Base-by-base conservation (phyloP, 2,113 vertebrate genomes). In the Hylia prasina region DNA sequence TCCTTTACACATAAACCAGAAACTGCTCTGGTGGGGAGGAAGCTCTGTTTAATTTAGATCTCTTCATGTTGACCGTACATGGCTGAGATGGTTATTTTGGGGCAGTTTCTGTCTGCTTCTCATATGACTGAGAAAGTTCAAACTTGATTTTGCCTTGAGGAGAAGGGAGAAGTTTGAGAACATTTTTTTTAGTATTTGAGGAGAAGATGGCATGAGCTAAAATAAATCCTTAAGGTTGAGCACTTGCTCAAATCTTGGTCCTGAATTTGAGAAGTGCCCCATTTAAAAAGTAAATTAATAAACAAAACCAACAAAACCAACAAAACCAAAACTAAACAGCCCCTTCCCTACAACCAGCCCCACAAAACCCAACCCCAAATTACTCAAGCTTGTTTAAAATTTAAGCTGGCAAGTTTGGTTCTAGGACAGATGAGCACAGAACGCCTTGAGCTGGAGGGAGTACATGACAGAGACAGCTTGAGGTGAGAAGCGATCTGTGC, bases 1-100 rank as follows among this genome's bases (percentile, higher is more conserved):
- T 83, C 27, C 84, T 82, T 78, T 90, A 51, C 68, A 40, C 53
- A 27, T 90, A 54, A 25, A 78, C 31, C 82, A 95, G 93, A 93
- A 92, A 37, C 47, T 73, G 51, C 47, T 89, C 10, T 77, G 39
- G 39, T 89, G 65, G 66, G 76, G 64, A 93, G 69, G 57, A 94
- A 91, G 82, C 61, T 90, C 45, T 96, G 0, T 94, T 87, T 92
- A 72, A 63, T 50, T 88, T n/a, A 60, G 48, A 83, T 63, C 20
- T 85, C 54, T 82, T 88, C 24, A 3, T 28, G n/a, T 77, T 85
- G 82, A 27, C 35, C 30, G 1, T 77, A 18, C 72, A 69, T 92
- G 50, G 71, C 44, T 31, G 60, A 87, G 83, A 61, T 0, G 0
- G 78, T 94, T 95, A 79, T 92, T 97, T 85, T 87, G 57, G 66